These are phyloP conservation scores for Chaenogobius annularis DNA, from an alignment of 2,113 vertebrate species.

Conservation along the genomic window DNA sequence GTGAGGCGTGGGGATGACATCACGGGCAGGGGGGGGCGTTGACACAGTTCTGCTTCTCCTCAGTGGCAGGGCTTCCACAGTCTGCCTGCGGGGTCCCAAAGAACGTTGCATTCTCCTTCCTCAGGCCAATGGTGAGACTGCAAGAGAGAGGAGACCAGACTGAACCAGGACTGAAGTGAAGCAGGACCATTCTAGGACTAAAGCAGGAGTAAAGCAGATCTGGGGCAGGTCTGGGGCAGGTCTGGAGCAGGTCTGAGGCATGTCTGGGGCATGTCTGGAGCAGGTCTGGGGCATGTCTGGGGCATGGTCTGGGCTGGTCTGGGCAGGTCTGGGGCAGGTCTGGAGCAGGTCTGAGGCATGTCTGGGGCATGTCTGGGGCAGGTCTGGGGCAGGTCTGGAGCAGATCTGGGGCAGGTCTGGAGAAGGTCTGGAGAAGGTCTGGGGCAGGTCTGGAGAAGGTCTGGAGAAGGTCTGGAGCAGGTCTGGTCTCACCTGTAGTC, in stretches of 20 bases:
- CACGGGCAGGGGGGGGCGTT: not conserved
- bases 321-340: not conserved
- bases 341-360: not conserved
- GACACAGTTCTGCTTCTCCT: not conserved
- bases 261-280: not conserved
- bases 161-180: not conserved
- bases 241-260: not conserved
- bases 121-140: constrained; percentile 27
- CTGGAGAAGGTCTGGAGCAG: not conserved
- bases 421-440: not conserved
- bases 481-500: constrained; percentile 53
- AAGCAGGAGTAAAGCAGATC: not conserved
- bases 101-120: not conserved
- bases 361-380: not conserved
- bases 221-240: not conserved
- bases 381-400: not conserved
- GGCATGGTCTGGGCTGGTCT: not conserved
- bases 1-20: not conserved
- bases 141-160: not conserved
- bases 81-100: not conserved
- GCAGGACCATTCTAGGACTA: not conserved
- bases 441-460: not conserved
- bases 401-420: not conserved
- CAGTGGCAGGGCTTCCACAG: constrained; percentile 5
- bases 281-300: not conserved